phyloP scores from a whole-genome alignment of 2,888 invertebrate genomes.

The Eumerus sabulonum region DNA sequence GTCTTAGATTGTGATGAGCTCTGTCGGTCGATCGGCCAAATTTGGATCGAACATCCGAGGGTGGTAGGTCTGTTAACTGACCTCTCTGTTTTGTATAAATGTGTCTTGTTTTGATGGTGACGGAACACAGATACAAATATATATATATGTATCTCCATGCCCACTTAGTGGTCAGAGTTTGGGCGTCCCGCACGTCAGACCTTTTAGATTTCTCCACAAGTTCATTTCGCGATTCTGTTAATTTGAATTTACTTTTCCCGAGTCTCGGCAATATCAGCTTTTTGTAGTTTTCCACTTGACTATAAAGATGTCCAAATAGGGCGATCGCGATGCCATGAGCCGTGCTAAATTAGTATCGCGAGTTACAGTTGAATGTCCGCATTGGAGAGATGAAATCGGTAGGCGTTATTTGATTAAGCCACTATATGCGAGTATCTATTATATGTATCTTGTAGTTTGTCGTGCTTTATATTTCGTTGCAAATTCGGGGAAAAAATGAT shows the following conservation, averaged over 20 bases:
- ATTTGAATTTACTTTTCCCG: slow-evolving; percentile 37
- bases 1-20: slow-evolving; percentile 60
- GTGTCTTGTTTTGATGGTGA: slow-evolving; percentile 6
- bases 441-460: neutral
- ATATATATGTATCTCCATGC: neutral
- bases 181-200: slow-evolving; percentile 33
- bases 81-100: slow-evolving; percentile 51
- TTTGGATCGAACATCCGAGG: slow-evolving; percentile 62
- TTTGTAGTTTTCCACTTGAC: slow-evolving; percentile 32
- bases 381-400: slow-evolving; percentile 1
- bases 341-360: slow-evolving; percentile 33
- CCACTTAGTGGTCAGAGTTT: slow-evolving; percentile 22
- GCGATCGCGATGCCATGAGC: slow-evolving; percentile 16
- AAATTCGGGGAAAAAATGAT: too few species aligned
- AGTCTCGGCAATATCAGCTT: slow-evolving; percentile 8
- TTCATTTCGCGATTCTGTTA: slow-evolving; percentile 31
- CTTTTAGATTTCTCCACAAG: too few species aligned
- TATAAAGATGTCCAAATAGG: slow-evolving; percentile 51
- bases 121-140: slow-evolving; percentile 35
- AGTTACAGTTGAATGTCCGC: slow-evolving; percentile 54
- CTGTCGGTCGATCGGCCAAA: slow-evolving; percentile 47
- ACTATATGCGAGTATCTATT: neutral
- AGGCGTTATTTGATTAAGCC: slow-evolving; percentile 36
- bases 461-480: too few species aligned
- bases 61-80: slow-evolving; percentile 67